Percentiles rank a stretch among this genome's conserved stretches.
Conservation (phyloP, 2,113 vertebrate species). For the Clinocottus analis region DNA sequence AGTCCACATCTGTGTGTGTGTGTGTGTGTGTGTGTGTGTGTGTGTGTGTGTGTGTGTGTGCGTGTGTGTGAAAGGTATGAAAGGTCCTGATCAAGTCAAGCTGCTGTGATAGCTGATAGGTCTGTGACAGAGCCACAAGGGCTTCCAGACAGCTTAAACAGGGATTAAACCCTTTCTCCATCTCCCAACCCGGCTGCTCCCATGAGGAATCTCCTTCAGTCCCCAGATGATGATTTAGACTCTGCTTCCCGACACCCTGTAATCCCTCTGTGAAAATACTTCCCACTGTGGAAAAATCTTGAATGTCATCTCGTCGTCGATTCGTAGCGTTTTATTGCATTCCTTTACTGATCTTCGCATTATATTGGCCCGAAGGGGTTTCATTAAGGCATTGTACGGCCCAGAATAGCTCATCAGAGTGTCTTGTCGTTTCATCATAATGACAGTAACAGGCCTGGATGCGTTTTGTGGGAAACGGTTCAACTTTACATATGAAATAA, state of each 20-base stretch:
- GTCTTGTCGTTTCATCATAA: conserved; percentile 22
- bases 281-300: conserved; percentile 49
- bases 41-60: conserved; percentile 10
- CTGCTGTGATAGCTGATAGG: conserved; percentile 69
- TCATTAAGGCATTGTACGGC: conserved; percentile 3
- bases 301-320: conserved; percentile 53
- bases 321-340: conserved; percentile 55
- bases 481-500: not conserved
- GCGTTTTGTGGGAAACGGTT: not conserved
- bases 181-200: conserved; percentile 43
- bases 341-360: conserved; percentile 48
- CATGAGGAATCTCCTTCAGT: conserved; percentile 52
- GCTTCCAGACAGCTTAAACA: conserved; percentile 71
- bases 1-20: conserved; percentile 22
- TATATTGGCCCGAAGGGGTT: conserved; percentile 26
- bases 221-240: conserved; percentile 61
- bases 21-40: conserved; percentile 19
- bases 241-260: conserved; percentile 61
- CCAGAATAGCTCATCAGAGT: conserved; percentile 28
- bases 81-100: conserved; percentile 71
- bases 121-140: conserved; percentile 66
- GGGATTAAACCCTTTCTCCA: conserved; percentile 65
- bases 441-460: conserved; percentile 17
- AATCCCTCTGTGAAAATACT: conserved; percentile 66
- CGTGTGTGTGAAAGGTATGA: conserved; percentile 38